Percentiles rank a stretch among this genome's conserved stretches.
phyloP scores from a whole-genome alignment of 2,797 vertebrate species.

The Lutjanus argentimaculatus region DNA sequence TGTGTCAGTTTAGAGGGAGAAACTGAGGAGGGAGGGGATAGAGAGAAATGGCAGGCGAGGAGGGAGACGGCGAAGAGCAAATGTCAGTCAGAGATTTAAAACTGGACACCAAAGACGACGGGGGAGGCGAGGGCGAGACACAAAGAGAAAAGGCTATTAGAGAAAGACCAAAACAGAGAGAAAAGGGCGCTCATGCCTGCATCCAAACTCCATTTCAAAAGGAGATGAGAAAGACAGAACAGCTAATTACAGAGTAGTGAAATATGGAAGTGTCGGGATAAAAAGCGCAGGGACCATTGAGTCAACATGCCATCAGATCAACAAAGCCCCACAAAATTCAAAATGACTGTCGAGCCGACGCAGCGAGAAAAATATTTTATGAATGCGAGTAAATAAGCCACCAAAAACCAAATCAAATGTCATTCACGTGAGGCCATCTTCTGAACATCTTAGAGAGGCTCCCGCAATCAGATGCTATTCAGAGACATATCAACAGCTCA shows the following conservation, averaged over 20 bases:
- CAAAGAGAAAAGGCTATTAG: conserved; percentile 20
- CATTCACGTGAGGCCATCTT: conserved; percentile 60
- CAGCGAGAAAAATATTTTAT: conserved; percentile 58
- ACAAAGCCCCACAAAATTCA: conserved; percentile 40
- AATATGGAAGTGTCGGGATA: conserved; percentile 1
- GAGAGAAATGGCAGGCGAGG: conserved; percentile 1
- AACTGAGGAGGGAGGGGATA: conserved; percentile 9
- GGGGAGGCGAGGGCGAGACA: not conserved
- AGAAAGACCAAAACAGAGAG: not conserved
- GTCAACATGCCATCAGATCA: conserved; percentile 63
- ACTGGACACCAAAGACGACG: conserved; percentile 34
- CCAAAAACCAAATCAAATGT: conserved; percentile 68
- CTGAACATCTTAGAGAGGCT: conserved; percentile 26
- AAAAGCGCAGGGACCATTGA: conserved; percentile 22
- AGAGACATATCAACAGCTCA: conserved; percentile 57
- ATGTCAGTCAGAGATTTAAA: conserved; percentile 54
- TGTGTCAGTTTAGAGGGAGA: conserved; percentile 41
- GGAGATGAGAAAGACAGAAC: conserved; percentile 17
- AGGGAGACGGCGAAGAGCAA: conserved; percentile 27
- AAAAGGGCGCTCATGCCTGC: conserved; percentile 4
- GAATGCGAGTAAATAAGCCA: conserved; percentile 62
- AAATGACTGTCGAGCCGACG: conserved; percentile 29
- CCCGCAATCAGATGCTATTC: conserved; percentile 76
- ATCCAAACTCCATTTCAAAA: conserved; percentile 43
- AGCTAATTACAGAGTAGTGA: conserved; percentile 58